A percentile compares a stretch with the other conserved stretches of the same genome.
phyloP scores from a whole-genome alignment of 2,888 invertebrate genomes.

The Epistrophella euchroma region DNA sequence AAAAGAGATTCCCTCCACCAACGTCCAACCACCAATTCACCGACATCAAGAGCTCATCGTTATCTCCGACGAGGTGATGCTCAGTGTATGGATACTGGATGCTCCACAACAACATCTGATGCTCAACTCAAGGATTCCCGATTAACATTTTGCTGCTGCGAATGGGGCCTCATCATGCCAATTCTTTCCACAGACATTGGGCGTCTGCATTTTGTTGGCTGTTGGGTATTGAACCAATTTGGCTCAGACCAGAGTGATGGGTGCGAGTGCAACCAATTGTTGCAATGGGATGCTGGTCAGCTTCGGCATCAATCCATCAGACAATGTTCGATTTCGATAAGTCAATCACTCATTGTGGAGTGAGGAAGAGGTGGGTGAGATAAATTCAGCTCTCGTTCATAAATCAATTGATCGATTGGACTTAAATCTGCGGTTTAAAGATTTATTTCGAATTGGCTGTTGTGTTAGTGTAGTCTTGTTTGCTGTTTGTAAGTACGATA shows the following conservation, averaged over 20 bases:
- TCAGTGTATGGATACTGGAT: conserved; percentile 41
- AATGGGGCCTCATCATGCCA: conserved; percentile 41
- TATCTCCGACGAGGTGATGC: conserved; percentile 27
- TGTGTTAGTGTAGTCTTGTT: conserved; percentile 1
- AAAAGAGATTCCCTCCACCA: conserved; percentile 72
- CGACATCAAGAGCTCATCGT: conserved; percentile 60
- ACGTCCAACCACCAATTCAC: conserved; percentile 54
- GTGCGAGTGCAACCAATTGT: conserved; percentile 74
- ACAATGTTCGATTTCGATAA: conserved; percentile 52
- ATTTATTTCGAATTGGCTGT: conserved; percentile 49
- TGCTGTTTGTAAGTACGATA: not conserved
- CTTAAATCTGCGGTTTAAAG: conserved; percentile 45
- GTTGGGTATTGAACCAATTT: conserved; percentile 55
- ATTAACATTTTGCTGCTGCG: conserved; percentile 35
- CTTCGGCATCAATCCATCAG: conserved; percentile 60
- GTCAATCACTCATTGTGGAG: conserved; percentile 63
- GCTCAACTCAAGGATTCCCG: conserved; percentile 67
- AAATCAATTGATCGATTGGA: conserved; percentile 53
- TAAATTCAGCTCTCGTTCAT: conserved; percentile 55
- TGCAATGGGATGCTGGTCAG: conserved; percentile 61
- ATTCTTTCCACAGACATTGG: conserved; percentile 46
- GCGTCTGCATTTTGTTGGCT: conserved; percentile 35
- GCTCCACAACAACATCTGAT: conserved; percentile 49
- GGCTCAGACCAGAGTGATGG: conserved; percentile 55
- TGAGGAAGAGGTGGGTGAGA: conserved; percentile 39